These are phyloP conservation scores for Calephelis nemesis DNA, from an alignment of 1,140 invertebrate genomes.

Conservation along the genomic window DNA sequence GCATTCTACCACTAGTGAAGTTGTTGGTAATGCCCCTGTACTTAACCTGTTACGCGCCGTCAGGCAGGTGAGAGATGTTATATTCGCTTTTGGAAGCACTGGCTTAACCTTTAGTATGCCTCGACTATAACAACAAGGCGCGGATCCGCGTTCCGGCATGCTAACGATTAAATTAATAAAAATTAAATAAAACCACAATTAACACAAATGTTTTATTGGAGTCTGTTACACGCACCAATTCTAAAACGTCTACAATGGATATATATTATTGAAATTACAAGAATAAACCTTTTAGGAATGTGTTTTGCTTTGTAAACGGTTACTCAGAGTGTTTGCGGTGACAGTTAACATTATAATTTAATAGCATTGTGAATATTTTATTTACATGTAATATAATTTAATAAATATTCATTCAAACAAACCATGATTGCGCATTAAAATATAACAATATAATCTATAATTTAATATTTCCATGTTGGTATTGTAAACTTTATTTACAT, in stretches of 20 bases:
- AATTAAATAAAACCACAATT: slow-evolving; percentile 2
- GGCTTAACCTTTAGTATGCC: too few species aligned
- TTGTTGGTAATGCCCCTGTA: too few species aligned
- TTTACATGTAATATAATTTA: slow-evolving; percentile 11
- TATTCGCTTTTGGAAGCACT: too few species aligned
- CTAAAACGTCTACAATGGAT: slow-evolving; percentile 7
- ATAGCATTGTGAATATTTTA: not conserved
- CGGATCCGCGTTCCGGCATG: too few species aligned
- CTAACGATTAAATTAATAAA: not conserved
- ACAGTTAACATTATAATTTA: not conserved
- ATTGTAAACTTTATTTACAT: slow-evolving; percentile 2
- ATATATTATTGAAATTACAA: slow-evolving; percentile 25
- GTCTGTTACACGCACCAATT: slow-evolving; percentile 5
- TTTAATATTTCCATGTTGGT: too few species aligned
- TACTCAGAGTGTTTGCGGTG: slow-evolving; percentile 19
- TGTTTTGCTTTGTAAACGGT: slow-evolving; percentile 20
- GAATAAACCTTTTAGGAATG: slow-evolving; percentile 42
- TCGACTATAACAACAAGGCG: too few species aligned
- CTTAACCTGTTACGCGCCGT: too few species aligned
- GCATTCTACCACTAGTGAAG: too few species aligned
- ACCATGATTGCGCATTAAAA: not conserved
- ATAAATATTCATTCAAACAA: slow-evolving; percentile 10
- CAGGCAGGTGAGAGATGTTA: too few species aligned
- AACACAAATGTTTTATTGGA: slow-evolving; percentile 10
- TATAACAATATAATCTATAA: too few species aligned